A percentile compares a stretch with the other conserved stretches of the same genome.
These are phyloP conservation scores for Rhinophrynus dorsalis DNA, from an alignment of 2,797 vertebrate species.

Conservation along the genomic window DNA sequence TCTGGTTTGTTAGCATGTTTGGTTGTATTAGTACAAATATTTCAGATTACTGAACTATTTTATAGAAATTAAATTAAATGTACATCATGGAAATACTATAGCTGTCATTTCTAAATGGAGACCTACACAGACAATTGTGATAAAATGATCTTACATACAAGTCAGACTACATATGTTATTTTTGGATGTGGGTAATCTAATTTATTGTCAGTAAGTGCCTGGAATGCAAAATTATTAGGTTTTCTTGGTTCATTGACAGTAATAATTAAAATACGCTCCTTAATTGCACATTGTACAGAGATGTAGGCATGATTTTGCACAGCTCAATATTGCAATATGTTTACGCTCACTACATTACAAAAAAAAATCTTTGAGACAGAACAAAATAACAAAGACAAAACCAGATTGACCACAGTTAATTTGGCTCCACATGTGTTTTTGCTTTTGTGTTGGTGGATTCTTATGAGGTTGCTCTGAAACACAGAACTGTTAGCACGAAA, in stretches of 20 bases:
- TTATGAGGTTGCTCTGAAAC: neutral
- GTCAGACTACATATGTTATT: neutral
- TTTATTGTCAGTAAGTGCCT: neutral
- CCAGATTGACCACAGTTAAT: conserved; percentile 12
- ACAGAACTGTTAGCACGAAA: neutral
- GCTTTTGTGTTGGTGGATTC: neutral
- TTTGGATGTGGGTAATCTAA: neutral
- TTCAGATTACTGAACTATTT: no score
- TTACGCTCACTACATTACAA: neutral
- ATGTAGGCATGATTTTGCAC: neutral
- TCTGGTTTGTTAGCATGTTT: no score
- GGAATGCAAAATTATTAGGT: neutral
- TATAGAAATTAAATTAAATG: no score
- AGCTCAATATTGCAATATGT: neutral
- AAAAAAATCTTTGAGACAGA: neutral
- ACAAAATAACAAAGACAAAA: conserved; percentile 13
- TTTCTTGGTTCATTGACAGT: neutral
- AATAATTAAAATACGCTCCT: neutral
- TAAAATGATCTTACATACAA: no score
- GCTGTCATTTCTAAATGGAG: no score
- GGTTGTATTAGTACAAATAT: no score
- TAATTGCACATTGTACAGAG: neutral
- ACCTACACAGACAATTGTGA: no score
- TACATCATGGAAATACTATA: no score
- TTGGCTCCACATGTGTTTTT: conserved; percentile 23